Base-by-base conservation (phyloP, 2,113 vertebrate species). In the Myiagra hebetior region DNA sequence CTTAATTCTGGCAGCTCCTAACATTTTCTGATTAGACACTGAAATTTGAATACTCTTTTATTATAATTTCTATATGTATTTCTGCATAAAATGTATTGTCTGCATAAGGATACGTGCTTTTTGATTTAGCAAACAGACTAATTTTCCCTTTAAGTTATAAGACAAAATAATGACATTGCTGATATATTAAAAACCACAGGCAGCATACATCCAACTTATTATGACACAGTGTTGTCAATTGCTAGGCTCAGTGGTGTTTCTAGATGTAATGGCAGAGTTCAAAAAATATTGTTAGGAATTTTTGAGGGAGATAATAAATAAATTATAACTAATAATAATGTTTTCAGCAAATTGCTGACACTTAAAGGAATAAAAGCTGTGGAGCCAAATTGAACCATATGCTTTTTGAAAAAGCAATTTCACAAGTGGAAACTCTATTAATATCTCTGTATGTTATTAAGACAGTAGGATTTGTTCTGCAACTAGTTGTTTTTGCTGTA, bases 291-390 rank as follows among this genome's bases (percentile, higher is more conserved):
- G 87, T 79, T 90, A 91, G 44, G 47, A 72, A 85, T 93, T 95
- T 94, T 95, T 93, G 72, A 75, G 77, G 52, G 39, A 75, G 68
- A 50, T 88, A 91, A 96, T 97, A 94, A 95, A 85, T 95, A 77
- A 91, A 95, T 93, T 92, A 94, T 85, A 95, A 87, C 60, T 86
- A 96, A 89, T 94, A 92, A 92, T 76, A 93, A 91, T 88, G 85
- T 91, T 96, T 94, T 91, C 42, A 94, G 30, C 53, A 91, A 96
- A 94, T 93, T 94, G 63, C 47, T 94, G 75, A 85, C 85, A 93
- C 74, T 93, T 94, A 73, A 69, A 94, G n/a, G 87, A 94, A 90
- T 73, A 88, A 93, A 96, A 97, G 64, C 55, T 88, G 82, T 68
- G 7, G 31, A 86, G 55, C 24, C 75, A 93, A 77, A 87, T 44